Base-by-base conservation (phyloP, 2,888 invertebrate genomes). In the Labia minor region DNA sequence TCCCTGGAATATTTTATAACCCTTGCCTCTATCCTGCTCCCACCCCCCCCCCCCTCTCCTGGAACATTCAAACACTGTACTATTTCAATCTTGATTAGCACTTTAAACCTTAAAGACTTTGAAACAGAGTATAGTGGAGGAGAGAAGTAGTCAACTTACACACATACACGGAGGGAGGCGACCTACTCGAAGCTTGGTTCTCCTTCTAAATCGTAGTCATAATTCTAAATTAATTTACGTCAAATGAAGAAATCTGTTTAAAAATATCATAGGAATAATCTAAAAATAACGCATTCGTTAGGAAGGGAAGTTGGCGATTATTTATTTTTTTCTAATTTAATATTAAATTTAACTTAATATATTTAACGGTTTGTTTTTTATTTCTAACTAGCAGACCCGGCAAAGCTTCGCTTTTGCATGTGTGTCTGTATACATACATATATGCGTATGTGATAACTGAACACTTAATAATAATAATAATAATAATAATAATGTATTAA, bases 1-100 rank as follows among this genome's bases (percentile, higher is more conserved):
- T 49, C 49, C 49, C 49, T 49, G 49, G 49, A 49, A 49, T 49
- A 49, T 49, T 49, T 49, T 49, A 49, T 49, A 49, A 49, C 49
- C 49, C 49, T 49, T 14, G 26, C 4, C 26, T 26, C 8, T 8
- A 26, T 26, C 26, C 26, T 8, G 4, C 26, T 26, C 4, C 26
- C 4, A 26, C 26, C n/a, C n/a, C 11, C 11, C 33, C 33, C 33
- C 33, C 11, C 33, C 6, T 33, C 33, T 33, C 6, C 6, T 6
- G 3, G 14, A 49, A 49, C 49, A 49, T 49, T 49, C 49, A 49
- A 49, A 49, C 49, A 49, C 49, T 49, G 49, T 49, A 49, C 49
- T 49, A 49, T 49, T 49, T 49, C 49, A 49, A 49, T 49, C 49
- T 49, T 49, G 49, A 49, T 49, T 49, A 49, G 49, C 49, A 49